Conservation (phyloP, 2,797 vertebrate species). For the Phataginus tetradactyla region DNA sequence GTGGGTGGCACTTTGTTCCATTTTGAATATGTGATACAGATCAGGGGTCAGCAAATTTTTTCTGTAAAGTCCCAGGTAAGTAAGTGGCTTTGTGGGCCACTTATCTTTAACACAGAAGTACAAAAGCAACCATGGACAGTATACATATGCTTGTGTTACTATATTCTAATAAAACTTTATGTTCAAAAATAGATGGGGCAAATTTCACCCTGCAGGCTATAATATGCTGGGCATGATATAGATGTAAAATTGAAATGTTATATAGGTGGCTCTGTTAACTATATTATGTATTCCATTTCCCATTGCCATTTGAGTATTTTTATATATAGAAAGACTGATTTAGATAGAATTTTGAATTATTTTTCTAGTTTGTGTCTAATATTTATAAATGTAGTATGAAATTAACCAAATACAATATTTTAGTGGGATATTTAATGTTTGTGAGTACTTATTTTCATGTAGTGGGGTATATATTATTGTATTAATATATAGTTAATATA, state of each 20-base stretch:
- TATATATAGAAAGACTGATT: background rate
- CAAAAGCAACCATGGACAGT: background rate
- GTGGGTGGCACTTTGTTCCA: background rate
- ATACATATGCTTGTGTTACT: background rate
- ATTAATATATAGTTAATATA: background rate
- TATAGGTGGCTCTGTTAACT: background rate
- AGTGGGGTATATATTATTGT: background rate
- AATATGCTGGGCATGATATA: background rate
- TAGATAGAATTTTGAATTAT: background rate
- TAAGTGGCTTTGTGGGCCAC: background rate
- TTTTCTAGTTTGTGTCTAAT: constrained; percentile 28
- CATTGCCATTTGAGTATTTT: background rate
- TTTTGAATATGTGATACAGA: constrained; percentile 21
- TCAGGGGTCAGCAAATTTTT: background rate
- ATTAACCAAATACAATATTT: background rate
- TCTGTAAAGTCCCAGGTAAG: background rate
- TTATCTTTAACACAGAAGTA: constrained; percentile 13
- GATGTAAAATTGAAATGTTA: constrained; percentile 38
- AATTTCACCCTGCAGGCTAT: background rate
- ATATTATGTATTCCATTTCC: constrained; percentile 11
- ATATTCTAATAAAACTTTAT: background rate
- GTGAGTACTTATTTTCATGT: background rate
- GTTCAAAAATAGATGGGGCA: background rate
- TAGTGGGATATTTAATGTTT: background rate
- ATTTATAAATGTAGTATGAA: background rate